Evolutionary conservation across 2,797 vertebrate species (phyloP).

Genomic region (Falco berigora): DNA sequence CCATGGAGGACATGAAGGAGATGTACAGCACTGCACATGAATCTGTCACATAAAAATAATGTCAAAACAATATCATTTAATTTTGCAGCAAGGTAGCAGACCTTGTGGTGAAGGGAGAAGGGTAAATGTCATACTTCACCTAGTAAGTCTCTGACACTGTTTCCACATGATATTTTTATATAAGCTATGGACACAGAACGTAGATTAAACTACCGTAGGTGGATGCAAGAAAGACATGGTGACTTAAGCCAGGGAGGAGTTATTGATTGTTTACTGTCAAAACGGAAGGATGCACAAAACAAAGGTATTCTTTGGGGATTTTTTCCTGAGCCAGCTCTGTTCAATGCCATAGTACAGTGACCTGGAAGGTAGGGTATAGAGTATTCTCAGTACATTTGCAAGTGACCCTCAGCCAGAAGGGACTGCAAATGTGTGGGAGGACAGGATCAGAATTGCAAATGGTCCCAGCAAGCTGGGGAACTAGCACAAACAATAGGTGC

Average conservation of each 20-base stretch:
- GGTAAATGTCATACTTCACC: neutral
- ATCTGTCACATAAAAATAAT: slow-evolving; percentile 17
- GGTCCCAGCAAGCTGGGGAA: neutral
- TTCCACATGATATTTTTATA: neutral
- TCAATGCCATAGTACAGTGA: neutral
- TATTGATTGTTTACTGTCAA: slow-evolving; percentile 44
- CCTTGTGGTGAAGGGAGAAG: slow-evolving; percentile 2
- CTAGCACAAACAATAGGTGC: neutral
- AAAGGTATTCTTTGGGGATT: neutral
- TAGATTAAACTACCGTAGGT: neutral
- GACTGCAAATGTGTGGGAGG: neutral
- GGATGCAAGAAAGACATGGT: neutral
- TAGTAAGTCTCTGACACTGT: neutral
- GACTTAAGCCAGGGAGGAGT: neutral
- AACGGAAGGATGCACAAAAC: slow-evolving; percentile 4
- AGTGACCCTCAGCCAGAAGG: slow-evolving; percentile 19
- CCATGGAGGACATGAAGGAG: neutral
- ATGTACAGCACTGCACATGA: neutral
- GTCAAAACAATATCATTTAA: slow-evolving; percentile 13
- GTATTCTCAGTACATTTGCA: neutral
- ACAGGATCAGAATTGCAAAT: slow-evolving; percentile 39
- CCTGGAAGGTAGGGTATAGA: neutral
- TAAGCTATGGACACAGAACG: neutral
- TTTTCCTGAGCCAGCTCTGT: neutral
- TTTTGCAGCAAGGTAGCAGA: neutral